phyloP scores from a whole-genome alignment of 2,888 invertebrate species.

The Stenodema calcarata region DNA sequence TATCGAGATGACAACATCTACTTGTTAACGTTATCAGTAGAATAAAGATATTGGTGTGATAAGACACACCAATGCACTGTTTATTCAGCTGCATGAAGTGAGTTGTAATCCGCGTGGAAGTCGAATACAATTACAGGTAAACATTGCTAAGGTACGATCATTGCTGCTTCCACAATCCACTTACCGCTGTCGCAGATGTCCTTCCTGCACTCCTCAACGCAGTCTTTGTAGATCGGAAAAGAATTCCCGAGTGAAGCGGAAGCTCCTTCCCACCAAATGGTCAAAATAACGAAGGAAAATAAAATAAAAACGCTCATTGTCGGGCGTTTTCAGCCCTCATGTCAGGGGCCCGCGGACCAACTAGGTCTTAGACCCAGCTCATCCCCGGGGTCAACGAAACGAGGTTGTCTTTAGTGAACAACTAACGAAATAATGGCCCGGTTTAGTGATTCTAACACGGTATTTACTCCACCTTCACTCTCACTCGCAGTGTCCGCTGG shows the following conservation, averaged over 20 bases:
- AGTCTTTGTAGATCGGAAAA: slow-evolving; percentile 64
- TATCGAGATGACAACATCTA: too few species aligned
- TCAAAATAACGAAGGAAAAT: slow-evolving; percentile 13
- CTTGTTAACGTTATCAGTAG: too few species aligned
- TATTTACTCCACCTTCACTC: background rate
- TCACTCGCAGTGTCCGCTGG: background rate
- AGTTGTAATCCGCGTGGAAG: too few species aligned
- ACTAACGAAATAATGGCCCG: background rate
- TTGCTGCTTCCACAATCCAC: background rate
- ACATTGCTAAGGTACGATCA: too few species aligned
- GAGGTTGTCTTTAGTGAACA: background rate
- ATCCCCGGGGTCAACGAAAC: background rate
- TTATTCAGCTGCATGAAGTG: too few species aligned
- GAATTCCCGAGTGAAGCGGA: slow-evolving; percentile 63
- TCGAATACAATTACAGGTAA: too few species aligned
- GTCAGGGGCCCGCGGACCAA: background rate
- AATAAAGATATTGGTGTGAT: too few species aligned
- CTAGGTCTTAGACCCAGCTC: background rate
- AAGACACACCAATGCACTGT: too few species aligned
- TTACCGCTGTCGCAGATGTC: slow-evolving; percentile 64
- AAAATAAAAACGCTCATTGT: slow-evolving; percentile 26
- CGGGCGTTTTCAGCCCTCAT: slow-evolving; percentile 4
- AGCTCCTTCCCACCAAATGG: background rate
- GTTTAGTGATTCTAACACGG: background rate
- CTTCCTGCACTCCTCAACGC: slow-evolving; percentile 63